phyloP scores from a whole-genome alignment of 2,888 invertebrate species.

The Lepetodrilus schrolli region DNA sequence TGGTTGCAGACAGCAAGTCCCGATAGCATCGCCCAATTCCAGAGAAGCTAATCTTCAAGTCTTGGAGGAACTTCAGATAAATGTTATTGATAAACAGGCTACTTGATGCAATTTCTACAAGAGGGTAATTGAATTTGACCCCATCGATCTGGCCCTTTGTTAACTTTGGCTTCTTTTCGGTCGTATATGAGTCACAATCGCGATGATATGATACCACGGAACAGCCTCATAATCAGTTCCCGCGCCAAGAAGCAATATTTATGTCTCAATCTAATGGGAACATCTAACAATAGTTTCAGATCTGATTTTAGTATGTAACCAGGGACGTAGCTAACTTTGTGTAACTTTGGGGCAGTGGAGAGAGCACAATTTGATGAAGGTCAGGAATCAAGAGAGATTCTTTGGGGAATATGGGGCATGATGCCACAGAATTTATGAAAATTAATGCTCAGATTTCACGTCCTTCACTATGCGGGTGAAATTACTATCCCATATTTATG shows the following conservation, averaged over 20 bases:
- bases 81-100: slow-evolving; percentile 30
- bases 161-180: slow-evolving; percentile 9
- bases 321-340: no score
- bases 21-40: slow-evolving; percentile 10
- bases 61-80: slow-evolving; percentile 5
- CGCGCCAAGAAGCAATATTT: background rate
- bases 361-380: no score
- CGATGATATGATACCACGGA: slow-evolving; percentile 2
- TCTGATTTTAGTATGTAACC: no score
- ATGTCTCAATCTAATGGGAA: background rate
- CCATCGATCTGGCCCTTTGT: slow-evolving; percentile 35
- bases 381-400: no score
- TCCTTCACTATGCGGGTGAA: no score
- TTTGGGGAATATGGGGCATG: no score
- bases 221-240: background rate
- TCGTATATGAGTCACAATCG: slow-evolving; percentile 10
- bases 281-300: background rate
- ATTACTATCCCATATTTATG: no score
- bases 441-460: no score
- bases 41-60: slow-evolving; percentile 6
- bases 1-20: background rate
- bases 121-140: slow-evolving; percentile 41
- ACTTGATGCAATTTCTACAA: slow-evolving; percentile 26
- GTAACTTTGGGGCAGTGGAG: no score
- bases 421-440: no score